Conservation (phyloP, 2,797 vertebrate genomes). For the Protosalanx chinensis region DNA sequence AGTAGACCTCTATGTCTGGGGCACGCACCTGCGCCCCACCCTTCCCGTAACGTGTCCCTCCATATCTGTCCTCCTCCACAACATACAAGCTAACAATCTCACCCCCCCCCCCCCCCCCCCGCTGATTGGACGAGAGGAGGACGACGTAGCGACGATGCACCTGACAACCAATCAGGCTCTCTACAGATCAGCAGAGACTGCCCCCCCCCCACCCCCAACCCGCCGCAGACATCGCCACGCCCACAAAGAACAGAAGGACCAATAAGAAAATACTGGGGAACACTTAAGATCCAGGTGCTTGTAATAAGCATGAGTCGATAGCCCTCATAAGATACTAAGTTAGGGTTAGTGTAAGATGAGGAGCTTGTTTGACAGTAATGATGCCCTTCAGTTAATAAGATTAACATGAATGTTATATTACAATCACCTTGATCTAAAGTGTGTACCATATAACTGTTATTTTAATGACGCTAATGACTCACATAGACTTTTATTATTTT, state of each 20-base stretch:
- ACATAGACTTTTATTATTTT: conserved; percentile 56
- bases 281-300: too few species aligned
- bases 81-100: conserved; percentile 36
- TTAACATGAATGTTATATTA: too few species aligned
- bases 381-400: too few species aligned
- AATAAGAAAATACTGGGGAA: conserved; percentile 27
- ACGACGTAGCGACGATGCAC: conserved; percentile 6
- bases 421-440: too few species aligned
- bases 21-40: conserved; percentile 26
- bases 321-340: too few species aligned
- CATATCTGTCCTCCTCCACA: conserved; percentile 35
- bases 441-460: conserved; percentile 22
- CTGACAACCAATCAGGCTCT: too few species aligned
- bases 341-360: too few species aligned
- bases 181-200: conserved; percentile 8
- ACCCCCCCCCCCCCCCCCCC: neutral
- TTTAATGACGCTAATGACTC: conserved; percentile 52
- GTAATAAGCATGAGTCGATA: too few species aligned
- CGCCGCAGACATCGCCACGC: neutral
- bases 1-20: conserved; percentile 23
- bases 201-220: neutral
- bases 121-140: conserved; percentile 27
- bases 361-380: too few species aligned
- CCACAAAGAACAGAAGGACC: conserved; percentile 2
- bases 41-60: conserved; percentile 13